Evolutionary conservation across 2,113 vertebrate species (phyloP).

Genomic region (Mus spicilegus): DNA sequence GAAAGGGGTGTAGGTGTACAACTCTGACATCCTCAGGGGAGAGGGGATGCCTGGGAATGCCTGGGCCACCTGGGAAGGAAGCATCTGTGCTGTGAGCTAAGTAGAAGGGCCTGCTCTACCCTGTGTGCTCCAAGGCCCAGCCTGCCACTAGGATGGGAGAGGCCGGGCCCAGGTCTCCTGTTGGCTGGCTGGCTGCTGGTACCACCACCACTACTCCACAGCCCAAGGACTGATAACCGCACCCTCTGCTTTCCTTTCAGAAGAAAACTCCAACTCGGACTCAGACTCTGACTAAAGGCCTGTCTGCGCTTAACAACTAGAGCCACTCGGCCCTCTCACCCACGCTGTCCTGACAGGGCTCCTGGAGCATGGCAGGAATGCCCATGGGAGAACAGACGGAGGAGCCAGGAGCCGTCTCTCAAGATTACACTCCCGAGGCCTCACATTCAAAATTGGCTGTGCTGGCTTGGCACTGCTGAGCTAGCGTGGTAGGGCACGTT

Average conservation of each 20-base stretch:
- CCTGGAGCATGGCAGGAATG: background rate
- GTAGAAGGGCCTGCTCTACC: background rate
- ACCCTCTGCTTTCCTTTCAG: constrained; percentile 84
- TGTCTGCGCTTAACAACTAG: background rate
- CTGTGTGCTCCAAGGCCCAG: background rate
- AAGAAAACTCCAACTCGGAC: constrained; percentile 89
- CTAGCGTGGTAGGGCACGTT: background rate
- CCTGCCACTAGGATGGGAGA: background rate
- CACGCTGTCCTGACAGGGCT: background rate
- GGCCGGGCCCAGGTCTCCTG: background rate
- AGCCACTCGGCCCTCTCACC: background rate
- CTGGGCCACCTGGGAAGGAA: background rate
- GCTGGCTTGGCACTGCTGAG: background rate
- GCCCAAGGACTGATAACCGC: background rate
- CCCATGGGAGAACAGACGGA: background rate
- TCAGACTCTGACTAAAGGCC: constrained; percentile 92
- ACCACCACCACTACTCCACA: background rate
- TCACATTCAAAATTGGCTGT: background rate
- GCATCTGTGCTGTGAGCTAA: background rate
- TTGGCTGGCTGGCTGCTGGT: background rate
- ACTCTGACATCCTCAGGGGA: background rate
- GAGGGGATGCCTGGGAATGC: too few species aligned
- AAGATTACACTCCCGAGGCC: background rate
- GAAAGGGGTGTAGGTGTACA: background rate
- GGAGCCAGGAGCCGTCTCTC: background rate